Evolutionary conservation across 1,140 invertebrate genomes (phyloP).

Genomic region (Helicoverpa armigera): DNA sequence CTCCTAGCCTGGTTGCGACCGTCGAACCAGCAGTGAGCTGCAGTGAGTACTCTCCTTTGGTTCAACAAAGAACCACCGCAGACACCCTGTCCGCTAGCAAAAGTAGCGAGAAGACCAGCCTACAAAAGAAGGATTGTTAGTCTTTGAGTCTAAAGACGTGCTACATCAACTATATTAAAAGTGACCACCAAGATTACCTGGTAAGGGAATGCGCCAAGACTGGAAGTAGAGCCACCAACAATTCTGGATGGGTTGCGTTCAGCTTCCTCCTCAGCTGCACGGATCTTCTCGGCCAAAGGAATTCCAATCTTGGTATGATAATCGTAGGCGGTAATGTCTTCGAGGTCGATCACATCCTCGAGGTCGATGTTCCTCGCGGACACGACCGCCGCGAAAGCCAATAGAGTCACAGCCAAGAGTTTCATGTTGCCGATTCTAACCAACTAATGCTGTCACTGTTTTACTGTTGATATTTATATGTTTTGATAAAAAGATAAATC

Average conservation of each 20-base stretch:
- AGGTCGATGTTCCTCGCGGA: conserved; percentile 13
- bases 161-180: too few relatives aligned
- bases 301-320: conserved; percentile 60
- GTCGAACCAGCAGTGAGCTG: conserved; percentile 69
- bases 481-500: too few relatives aligned
- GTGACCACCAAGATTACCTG: conserved; percentile 52
- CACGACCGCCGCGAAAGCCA: conserved; percentile 25
- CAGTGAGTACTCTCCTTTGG: conserved; percentile 57
- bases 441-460: background rate
- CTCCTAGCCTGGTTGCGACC: conserved; percentile 53
- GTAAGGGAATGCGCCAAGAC: conserved; percentile 60
- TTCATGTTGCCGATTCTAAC: conserved; percentile 15
- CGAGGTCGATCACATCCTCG: conserved; percentile 47
- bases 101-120: conserved; percentile 59
- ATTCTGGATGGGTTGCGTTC: conserved; percentile 48
- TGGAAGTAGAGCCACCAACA: conserved; percentile 57
- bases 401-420: background rate
- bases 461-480: background rate
- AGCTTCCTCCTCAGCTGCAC: conserved; percentile 51
- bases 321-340: conserved; percentile 56
- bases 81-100: conserved; percentile 52
- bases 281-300: conserved; percentile 55
- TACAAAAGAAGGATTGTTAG: conserved; percentile 13
- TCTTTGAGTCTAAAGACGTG: too few relatives aligned
- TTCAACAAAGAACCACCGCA: conserved; percentile 63